These are phyloP conservation scores for Steinernema khuongi DNA, from an alignment of 1,140 invertebrate genomes.

Conservation along the genomic window DNA sequence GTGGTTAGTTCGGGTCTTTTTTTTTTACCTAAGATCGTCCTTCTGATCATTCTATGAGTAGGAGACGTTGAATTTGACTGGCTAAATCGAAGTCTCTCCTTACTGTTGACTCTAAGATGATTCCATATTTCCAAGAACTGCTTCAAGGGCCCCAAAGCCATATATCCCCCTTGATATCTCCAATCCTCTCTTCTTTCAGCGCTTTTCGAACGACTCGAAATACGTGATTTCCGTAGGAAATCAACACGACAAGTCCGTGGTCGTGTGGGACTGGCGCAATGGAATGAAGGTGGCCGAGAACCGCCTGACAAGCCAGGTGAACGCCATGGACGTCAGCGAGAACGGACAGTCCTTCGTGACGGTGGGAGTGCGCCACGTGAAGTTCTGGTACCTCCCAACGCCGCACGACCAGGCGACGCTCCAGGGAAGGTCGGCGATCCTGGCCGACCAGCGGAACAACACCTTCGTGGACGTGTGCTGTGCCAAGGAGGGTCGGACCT, in stretches of 20 bases:
- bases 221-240: slow-evolving; percentile 51
- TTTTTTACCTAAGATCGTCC: too few relatives aligned
- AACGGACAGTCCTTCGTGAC: slow-evolving; percentile 47
- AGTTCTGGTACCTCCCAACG: slow-evolving; percentile 47
- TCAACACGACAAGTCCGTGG: slow-evolving; percentile 50
- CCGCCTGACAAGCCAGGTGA: slow-evolving; percentile 48
- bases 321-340: slow-evolving; percentile 47
- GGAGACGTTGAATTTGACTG: too few relatives aligned
- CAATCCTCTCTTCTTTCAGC: slow-evolving; percentile 29
- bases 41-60: too few relatives aligned
- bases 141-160: too few relatives aligned
- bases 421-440: slow-evolving; percentile 47
- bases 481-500: slow-evolving; percentile 43
- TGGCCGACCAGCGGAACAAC: slow-evolving; percentile 50
- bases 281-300: slow-evolving; percentile 45
- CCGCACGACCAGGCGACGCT: slow-evolving; percentile 22
- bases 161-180: slow-evolving; percentile 18
- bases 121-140: too few relatives aligned
- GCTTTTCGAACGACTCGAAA: slow-evolving; percentile 40
- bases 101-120: too few relatives aligned
- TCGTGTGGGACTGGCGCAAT: slow-evolving; percentile 46
- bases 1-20: slow-evolving; percentile 39
- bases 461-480: slow-evolving; percentile 51
- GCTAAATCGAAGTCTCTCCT: too few relatives aligned
- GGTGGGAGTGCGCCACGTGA: slow-evolving; percentile 45